A percentile compares a stretch with the other conserved stretches of the same genome.
Conservation (phyloP, 64 coral and sea anemone genomes). For the Montipora sp. region DNA sequence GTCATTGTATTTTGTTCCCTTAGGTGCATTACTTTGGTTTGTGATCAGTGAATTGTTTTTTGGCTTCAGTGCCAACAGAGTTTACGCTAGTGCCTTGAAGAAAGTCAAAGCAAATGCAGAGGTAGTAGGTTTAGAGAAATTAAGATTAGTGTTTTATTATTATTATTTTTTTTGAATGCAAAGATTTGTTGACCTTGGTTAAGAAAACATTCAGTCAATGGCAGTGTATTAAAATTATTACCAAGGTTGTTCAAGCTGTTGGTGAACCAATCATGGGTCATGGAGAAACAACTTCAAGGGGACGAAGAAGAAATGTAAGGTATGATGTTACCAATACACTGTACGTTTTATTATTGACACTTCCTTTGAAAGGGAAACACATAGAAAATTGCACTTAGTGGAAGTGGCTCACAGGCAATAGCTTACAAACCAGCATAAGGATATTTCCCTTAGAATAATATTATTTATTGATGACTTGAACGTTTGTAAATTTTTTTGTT, state of each 20-base stretch:
- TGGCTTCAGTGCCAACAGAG: slow-evolving; percentile 95
- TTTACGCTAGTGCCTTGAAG: slow-evolving; percentile 93
- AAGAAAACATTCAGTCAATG: neutral
- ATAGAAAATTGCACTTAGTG: neutral
- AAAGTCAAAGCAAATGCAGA: slow-evolving; percentile 86
- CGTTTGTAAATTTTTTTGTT: too few species aligned
- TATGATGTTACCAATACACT: neutral
- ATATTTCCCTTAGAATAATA: too few species aligned
- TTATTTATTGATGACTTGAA: too few species aligned
- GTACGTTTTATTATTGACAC: neutral
- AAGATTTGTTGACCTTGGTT: too few species aligned
- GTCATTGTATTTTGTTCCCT: neutral
- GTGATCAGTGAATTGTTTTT: slow-evolving; percentile 92
- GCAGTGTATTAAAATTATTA: neutral
- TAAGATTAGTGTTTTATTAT: neutral
- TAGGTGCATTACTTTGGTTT: slow-evolving; percentile 93
- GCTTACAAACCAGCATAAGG: neutral
- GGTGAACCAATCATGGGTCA: slow-evolving; percentile 97
- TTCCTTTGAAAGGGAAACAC: neutral
- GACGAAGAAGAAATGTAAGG: slow-evolving; percentile 95
- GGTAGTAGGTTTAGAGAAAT: slow-evolving; percentile 34
- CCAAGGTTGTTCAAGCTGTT: slow-evolving; percentile 87
- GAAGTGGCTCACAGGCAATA: neutral
- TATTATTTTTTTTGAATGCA: neutral
- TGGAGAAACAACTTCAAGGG: slow-evolving; percentile 90